phyloP scores from a whole-genome alignment of 2,888 invertebrate species.

The Sepiola atlantica region DNA sequence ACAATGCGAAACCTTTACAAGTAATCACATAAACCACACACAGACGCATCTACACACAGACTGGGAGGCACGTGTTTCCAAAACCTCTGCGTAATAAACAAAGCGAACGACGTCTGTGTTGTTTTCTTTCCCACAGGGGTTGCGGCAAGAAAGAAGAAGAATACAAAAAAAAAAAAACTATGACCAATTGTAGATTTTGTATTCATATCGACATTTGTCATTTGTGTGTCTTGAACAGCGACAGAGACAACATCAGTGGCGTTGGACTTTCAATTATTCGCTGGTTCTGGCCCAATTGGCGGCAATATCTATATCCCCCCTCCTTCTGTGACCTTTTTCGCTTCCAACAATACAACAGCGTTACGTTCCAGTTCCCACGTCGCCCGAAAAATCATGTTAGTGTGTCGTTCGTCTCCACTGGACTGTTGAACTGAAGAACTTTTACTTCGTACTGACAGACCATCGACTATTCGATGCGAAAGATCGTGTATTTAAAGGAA shows the following conservation, averaged over 20 bases:
- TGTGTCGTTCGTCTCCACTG: conserved; percentile 8
- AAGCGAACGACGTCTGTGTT: not conserved
- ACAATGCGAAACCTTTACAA: too few species aligned
- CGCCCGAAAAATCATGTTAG: not conserved
- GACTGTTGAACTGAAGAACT: not conserved
- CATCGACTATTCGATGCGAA: not conserved
- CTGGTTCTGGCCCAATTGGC: not conserved
- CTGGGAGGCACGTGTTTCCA: too few species aligned
- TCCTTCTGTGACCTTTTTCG: not conserved
- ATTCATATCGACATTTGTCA: conserved; percentile 32
- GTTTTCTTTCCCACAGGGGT: conserved; percentile 4
- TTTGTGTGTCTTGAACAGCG: not conserved
- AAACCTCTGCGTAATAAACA: not conserved
- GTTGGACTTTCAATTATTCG: not conserved
- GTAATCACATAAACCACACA: not conserved
- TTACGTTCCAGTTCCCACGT: not conserved
- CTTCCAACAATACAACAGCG: not conserved
- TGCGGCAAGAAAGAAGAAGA: not conserved
- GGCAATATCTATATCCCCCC: not conserved
- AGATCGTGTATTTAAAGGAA: not conserved
- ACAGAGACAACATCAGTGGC: not conserved
- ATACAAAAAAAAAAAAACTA: not conserved
- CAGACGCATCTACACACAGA: not conserved
- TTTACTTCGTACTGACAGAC: not conserved
- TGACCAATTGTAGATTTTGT: conserved; percentile 8